Percentiles rank a stretch among this genome's conserved stretches.
Conservation (phyloP, 35 echinoderm and acorn worm species). For the Acanthaster planci region DNA sequence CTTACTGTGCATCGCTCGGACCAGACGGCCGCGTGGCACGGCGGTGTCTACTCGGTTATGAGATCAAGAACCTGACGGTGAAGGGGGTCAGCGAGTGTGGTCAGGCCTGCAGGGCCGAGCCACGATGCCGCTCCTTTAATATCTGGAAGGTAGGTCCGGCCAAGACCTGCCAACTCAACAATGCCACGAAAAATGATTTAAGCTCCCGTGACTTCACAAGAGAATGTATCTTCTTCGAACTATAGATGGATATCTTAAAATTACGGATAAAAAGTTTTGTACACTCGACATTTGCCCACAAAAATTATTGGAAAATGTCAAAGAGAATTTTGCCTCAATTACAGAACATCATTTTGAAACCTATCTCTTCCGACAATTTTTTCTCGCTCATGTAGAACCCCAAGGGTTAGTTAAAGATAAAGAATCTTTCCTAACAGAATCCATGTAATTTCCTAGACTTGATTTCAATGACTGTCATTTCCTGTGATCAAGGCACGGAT, state of each 20-base stretch:
- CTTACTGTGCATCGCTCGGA: background rate
- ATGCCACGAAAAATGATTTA: background rate
- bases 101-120: background rate
- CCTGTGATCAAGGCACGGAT: too few species aligned
- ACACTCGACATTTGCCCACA: too few species aligned
- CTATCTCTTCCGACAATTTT: too few species aligned
- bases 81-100: background rate
- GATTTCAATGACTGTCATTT: too few species aligned
- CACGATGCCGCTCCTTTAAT: constrained; percentile 6
- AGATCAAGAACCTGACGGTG: background rate
- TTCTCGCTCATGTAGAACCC: too few species aligned
- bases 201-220: background rate
- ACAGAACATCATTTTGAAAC: too few species aligned
- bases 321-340: too few species aligned
- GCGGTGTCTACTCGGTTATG: background rate
- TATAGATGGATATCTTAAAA: background rate
- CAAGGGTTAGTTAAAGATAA: too few species aligned
- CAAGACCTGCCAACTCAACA: constrained; percentile 27
- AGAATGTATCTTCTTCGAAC: background rate
- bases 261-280: too few species aligned
- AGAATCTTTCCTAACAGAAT: too few species aligned
- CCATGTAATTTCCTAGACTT: too few species aligned
- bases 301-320: too few species aligned
- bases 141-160: background rate
- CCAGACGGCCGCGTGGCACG: background rate